Evolutionary conservation across 2,113 vertebrate genomes (phyloP), one percentile per base, ranked within the genome.

Genomic region (Hepsetus odoe): DNA sequence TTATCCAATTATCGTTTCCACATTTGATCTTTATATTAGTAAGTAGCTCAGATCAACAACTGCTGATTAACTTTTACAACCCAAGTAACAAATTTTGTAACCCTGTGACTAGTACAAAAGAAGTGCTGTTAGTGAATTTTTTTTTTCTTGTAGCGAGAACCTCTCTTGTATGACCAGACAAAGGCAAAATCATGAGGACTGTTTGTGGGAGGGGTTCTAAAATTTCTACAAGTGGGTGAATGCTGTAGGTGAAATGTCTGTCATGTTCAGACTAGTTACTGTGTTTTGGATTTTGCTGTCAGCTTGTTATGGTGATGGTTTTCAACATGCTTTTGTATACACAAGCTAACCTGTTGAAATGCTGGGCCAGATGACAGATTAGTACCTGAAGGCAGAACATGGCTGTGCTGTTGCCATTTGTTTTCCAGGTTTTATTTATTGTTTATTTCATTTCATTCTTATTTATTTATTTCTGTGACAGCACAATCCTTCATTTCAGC

Each of bases 381-480:
- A 74, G 38, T 42, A 59, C 28, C 40, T 62, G 16, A 65, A 51
- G n/a, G n/a, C n/a, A 51, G 33, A 65, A 35, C 11, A 22, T 51
- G 14, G 58, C 20, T 61, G 20, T 73, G 28, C 20, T 49, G 4
- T 53, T 65, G 70, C 22, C 53, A 40, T 72, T 55, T 55, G 51
- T 74, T 59, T 61, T 28, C 42, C 59, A 49, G 56, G 28, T 22
- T 75, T 76, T 66, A 55, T 55, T 55, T 55, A 55, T 55, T 55
- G 51, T 55, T 55, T 55, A 55, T 55, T 55, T 55, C 3, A 55
- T 55, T 55, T 55, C n/a, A 20, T 55, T 24, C 24, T 55, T 55
- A 55, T 55, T 55, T 55, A 55, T 55, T 55, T 55, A 55, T 55
- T 55, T 55, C 1, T 4, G 1, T 81, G 46, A 76, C 49, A 71